A percentile compares a stretch with the other conserved stretches of the same genome.
These are phyloP conservation scores for Ctenodactylus gundi DNA, from an alignment of 2,113 vertebrate genomes.

Conservation along the genomic window DNA sequence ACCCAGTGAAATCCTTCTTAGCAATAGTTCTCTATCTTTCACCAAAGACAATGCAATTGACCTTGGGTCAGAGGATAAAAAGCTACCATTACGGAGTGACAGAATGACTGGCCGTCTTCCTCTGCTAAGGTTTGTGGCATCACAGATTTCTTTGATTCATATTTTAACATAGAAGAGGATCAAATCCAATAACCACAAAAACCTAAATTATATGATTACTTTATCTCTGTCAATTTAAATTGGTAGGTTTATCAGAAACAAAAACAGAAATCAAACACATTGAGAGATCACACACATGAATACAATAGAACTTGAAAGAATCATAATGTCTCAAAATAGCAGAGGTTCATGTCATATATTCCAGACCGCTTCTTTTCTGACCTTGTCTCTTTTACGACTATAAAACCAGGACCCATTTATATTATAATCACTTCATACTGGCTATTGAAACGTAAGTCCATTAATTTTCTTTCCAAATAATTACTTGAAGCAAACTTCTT, in stretches of 20 bases:
- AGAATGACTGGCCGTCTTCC: constrained; percentile 70
- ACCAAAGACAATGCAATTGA: constrained; percentile 82
- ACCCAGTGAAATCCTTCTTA: constrained; percentile 71
- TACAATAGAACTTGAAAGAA: constrained; percentile 21
- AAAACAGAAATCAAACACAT: constrained; percentile 51
- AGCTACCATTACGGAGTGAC: constrained; percentile 64
- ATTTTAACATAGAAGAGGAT: constrained; percentile 45
- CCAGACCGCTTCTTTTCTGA: background rate
- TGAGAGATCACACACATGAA: constrained; percentile 27
- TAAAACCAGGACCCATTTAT: background rate
- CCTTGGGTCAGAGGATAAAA: constrained; percentile 79
- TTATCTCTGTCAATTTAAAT: constrained; percentile 61
- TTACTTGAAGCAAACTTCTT: constrained; percentile 32
- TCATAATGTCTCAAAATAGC: constrained; percentile 3
- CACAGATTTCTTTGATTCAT: constrained; percentile 47
- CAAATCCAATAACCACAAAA: constrained; percentile 52
- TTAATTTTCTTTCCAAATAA: background rate
- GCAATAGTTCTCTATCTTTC: constrained; percentile 72
- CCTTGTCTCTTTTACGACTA: background rate
- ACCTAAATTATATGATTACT: constrained; percentile 45
- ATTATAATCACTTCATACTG: background rate
- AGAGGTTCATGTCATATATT: constrained; percentile 5
- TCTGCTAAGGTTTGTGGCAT: constrained; percentile 39
- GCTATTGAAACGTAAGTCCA: background rate
- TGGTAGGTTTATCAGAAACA: constrained; percentile 33